These are phyloP conservation scores for Pocillopora grandis DNA, from an alignment of 92 coral and sea anemone genomes.

Conservation along the genomic window DNA sequence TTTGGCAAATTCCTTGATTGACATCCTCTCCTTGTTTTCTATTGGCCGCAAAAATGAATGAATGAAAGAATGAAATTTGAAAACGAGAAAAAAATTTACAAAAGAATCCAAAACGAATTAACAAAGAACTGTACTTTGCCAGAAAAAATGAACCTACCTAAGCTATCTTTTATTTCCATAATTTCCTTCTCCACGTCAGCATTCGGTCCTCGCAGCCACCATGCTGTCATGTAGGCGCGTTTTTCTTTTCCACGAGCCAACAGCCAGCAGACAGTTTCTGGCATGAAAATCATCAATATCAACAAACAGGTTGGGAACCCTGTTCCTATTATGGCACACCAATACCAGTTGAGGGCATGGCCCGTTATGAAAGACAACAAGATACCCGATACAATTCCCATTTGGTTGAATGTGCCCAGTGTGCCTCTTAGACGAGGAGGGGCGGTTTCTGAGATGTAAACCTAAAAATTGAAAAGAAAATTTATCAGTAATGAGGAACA, in stretches of 20 bases:
- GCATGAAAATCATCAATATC: slow-evolving; percentile 70
- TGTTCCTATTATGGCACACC: slow-evolving; percentile 71
- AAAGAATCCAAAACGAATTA: no score
- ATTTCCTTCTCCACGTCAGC: slow-evolving; percentile 60
- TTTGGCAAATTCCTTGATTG: slow-evolving; percentile 62
- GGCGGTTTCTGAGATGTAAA: slow-evolving; percentile 80
- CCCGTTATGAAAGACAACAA: slow-evolving; percentile 66
- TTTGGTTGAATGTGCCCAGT: slow-evolving; percentile 75
- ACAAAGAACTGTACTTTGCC: no score
- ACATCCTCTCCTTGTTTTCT: slow-evolving; percentile 39
- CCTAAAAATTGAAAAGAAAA: slow-evolving; percentile 26
- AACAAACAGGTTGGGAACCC: slow-evolving; percentile 62
- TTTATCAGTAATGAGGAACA: no score
- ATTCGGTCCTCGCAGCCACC: slow-evolving; percentile 78
- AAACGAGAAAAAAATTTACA: no score
- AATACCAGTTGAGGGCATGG: slow-evolving; percentile 58
- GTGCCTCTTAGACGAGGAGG: slow-evolving; percentile 71
- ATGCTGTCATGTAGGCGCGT: slow-evolving; percentile 54
- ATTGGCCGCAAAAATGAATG: not conserved
- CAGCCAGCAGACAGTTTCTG: slow-evolving; percentile 87
- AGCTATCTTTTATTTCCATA: slow-evolving; percentile 57
- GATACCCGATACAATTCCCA: slow-evolving; percentile 71
- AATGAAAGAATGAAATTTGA: not conserved
- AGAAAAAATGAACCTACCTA: slow-evolving; percentile 46
- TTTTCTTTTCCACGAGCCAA: slow-evolving; percentile 62